Conservation (phyloP, 2,797 vertebrate genomes). For the Gymnothorax javanicus region DNA sequence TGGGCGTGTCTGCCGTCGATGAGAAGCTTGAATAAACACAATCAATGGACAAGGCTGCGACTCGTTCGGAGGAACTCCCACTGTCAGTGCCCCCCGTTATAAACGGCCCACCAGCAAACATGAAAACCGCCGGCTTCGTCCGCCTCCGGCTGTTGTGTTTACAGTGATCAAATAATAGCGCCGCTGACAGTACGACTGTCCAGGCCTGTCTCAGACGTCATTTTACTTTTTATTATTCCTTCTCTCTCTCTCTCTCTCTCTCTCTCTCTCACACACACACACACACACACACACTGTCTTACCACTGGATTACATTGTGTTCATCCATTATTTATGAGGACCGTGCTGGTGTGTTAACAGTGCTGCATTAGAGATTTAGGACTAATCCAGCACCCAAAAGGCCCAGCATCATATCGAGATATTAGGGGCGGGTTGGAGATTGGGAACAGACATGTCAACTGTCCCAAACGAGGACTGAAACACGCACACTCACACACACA, state of each 20-base stretch:
- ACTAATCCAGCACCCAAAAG: conserved; percentile 99
- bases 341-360: conserved; percentile 99
- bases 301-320: conserved; percentile 93
- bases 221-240: conserved; percentile 24
- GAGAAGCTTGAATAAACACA: conserved; percentile 79
- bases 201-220: background rate
- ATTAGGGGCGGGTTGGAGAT: conserved; percentile 89
- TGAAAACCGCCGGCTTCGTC: conserved; percentile 47
- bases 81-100: conserved; percentile 26
- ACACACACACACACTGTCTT: conserved; percentile 69
- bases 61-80: conserved; percentile 41
- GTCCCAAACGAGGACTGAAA: conserved; percentile 99
- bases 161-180: conserved; percentile 48
- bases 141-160: conserved; percentile 38
- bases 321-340: conserved; percentile 99
- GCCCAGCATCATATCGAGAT: conserved; percentile 98
- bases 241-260: conserved; percentile 24
- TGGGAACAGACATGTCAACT: conserved; percentile 99
- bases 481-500: conserved; percentile 66
- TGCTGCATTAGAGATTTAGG: conserved; percentile 98
- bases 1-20: conserved; percentile 70
- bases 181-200: conserved; percentile 69
- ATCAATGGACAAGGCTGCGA: conserved; percentile 73
- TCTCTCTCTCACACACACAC: conserved; percentile 55
- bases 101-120: conserved; percentile 40